Conservation (phyloP, 1,140 invertebrate species). For the Pachyrhynchus sulphureomaculatus region DNA sequence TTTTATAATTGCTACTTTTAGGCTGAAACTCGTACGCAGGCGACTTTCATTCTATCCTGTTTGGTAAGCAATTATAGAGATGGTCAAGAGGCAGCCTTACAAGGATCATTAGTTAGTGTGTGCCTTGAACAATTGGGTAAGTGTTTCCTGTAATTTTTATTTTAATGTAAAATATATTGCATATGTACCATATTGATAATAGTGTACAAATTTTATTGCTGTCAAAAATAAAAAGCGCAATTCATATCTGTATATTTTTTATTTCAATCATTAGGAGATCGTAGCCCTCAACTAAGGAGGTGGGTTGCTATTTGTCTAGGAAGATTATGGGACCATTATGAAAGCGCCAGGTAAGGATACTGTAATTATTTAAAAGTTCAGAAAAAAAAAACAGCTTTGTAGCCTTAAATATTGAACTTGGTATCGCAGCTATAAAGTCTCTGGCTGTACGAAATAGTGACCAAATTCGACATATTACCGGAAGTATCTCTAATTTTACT, state of each 20-base stretch:
- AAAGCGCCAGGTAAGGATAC: constrained; percentile 68
- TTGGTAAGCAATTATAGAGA: constrained; percentile 87
- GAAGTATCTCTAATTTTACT: no score
- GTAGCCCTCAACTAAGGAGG: constrained; percentile 68
- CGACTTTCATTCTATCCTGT: constrained; percentile 88
- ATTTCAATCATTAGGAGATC: constrained; percentile 46
- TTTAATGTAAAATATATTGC: no score
- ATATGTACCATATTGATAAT: no score
- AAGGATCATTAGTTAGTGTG: constrained; percentile 84
- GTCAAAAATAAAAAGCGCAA: not conserved
- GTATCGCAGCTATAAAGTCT: no score
- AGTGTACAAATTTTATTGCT: no score
- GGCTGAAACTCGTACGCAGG: constrained; percentile 84
- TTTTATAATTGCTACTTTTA: no score
- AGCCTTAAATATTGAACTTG: no score
- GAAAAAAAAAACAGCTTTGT: not conserved
- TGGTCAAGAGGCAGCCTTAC: constrained; percentile 84
- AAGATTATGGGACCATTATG: constrained; percentile 91
- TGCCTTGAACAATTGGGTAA: constrained; percentile 78
- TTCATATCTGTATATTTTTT: not conserved
- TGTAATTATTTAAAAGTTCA: not conserved
- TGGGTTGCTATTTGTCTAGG: constrained; percentile 94
- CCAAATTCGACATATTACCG: no score
- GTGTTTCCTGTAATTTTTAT: not conserved
- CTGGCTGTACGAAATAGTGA: no score